These are phyloP conservation scores for Drosophila nr. perissopoda DNA, from an alignment of 2,888 invertebrate species.

Conservation along the genomic window DNA sequence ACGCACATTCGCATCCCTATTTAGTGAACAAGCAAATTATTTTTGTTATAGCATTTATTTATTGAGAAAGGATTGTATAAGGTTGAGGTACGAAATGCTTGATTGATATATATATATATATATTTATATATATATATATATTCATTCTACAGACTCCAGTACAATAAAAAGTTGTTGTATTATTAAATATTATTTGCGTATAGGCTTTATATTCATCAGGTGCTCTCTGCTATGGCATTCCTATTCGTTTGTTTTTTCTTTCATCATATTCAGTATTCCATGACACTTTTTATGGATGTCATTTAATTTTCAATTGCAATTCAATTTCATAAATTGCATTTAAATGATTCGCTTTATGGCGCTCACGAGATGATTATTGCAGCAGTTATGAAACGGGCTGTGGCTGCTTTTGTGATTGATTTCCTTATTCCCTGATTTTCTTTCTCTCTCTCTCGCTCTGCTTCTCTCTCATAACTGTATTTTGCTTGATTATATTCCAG, in stretches of 20 bases:
- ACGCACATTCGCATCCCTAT: slow-evolving; percentile 1
- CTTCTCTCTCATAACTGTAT: slow-evolving; percentile 5
- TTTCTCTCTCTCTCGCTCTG: neutral
- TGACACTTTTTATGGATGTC: slow-evolving; percentile 22
- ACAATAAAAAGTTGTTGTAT: neutral
- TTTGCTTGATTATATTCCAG: slow-evolving; percentile 29
- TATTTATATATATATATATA: too few relatives aligned
- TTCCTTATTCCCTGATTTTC: slow-evolving; percentile 37
- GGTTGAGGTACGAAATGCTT: neutral
- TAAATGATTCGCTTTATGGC: slow-evolving; percentile 51
- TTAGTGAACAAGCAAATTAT: neutral
- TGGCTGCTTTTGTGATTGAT: slow-evolving; percentile 30
- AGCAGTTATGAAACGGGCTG: slow-evolving; percentile 45
- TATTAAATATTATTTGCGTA: neutral
- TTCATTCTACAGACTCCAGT: too few relatives aligned
- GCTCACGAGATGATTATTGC: slow-evolving; percentile 40
- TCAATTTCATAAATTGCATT: slow-evolving; percentile 51
- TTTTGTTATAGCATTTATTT: neutral
- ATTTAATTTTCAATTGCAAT: slow-evolving; percentile 59
- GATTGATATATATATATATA: neutral
- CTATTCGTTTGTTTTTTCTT: neutral
- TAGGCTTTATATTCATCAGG: neutral
- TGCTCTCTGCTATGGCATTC: neutral
- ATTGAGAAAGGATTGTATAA: neutral
- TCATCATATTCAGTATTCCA: neutral